Base-by-base conservation (phyloP, 2,888 invertebrate species). In the Apocheima hispidaria region DNA sequence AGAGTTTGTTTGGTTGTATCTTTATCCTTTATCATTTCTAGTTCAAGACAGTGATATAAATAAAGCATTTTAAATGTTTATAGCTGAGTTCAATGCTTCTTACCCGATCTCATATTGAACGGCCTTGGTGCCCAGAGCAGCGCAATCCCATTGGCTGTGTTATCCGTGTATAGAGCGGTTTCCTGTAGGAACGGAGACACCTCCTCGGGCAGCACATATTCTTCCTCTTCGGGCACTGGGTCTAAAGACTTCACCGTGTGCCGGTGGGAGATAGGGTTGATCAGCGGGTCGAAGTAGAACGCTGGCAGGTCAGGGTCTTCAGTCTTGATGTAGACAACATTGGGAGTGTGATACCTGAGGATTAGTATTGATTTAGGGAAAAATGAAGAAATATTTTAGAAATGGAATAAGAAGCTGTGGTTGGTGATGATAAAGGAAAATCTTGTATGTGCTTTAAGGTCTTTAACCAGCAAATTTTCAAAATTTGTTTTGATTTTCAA, bases 281-380 rank as follows among this genome's bases (percentile, higher is more conserved):
- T 99, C 48, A 99, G 93, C 0, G 99, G 99, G 93, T 99, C 99
- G 90, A 99, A 99, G 88, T 99, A 99, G 89, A 99, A 99, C 0
- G 99, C 99, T 33, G 99, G 99, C 58, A 99, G 93, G 91, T 99
- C 99, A 6, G 99, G 99, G 94, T 99, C 99, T 92, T 99, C 99
- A 0, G 99, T 99, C 93, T 99, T 99, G 78, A 99, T 99, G 87
- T 98, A 99, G 0, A 99, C 99, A 5, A 99, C 99, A 86, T 99
- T 99, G 21, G 99, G 99, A 6, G 98, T 96, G 87, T 99, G 99
- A 87, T 99, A 99, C 98, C 99, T 99, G 74, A 52, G 50, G 53
- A 30, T 30, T 30, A 10, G 12, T 9, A 5, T 30, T 30, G 9
- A 30, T 9, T 30, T 30, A 30, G 1, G 30, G 6, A 10, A 30